Evolutionary conservation across 2,888 invertebrate genomes (phyloP), one percentile per base, ranked within the genome.

Genomic region (Coremacera marginata): DNA sequence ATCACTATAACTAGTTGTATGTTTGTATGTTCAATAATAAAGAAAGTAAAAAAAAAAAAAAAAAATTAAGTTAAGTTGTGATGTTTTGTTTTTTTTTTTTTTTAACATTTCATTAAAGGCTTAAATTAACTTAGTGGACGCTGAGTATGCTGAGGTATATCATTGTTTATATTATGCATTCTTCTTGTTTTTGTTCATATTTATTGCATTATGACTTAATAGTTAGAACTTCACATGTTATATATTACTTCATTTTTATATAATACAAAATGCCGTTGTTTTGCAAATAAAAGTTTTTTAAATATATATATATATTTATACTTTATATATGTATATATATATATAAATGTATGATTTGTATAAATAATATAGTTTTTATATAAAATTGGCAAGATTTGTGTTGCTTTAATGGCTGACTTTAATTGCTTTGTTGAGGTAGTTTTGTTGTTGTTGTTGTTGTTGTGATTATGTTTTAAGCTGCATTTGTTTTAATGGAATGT

Each of bases 121-220:
- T 60, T 27, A 60, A 19, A 60, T 22, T 27, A 27, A 60, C 25
- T 71, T 57, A 71, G 44, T 55, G 55, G 74, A 65, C 74, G 81
- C 82, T 82, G 82, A 84, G 84, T 82, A 79, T 84, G 80, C 77
- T 84, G 84, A 84, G 85, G 84, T 84, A 85, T 82, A 44, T 84
- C 79, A 80, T 80, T 84, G 80, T 19, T 78, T 49, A 44, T 74
- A 65, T 80, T 62, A 70, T 70, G 62, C 25, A 68, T 70, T 70
- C 3, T n/a, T 25, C 22, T 31, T 51, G 44, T 25, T 44, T 51
- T 70, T 27, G 34, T 11, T 60, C 9, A 19, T 55, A 31, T 70
- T 19, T 22, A 60, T 44, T 31, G 55, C 4, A 67, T 67, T 14
- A 25, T 27, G 19, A 60, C 22, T 55, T 55, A 55, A 55, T 9